Evolutionary conservation across 2,113 vertebrate species (phyloP), one percentile per base, ranked within the genome.

Genomic region (Myotis lucifugus): DNA sequence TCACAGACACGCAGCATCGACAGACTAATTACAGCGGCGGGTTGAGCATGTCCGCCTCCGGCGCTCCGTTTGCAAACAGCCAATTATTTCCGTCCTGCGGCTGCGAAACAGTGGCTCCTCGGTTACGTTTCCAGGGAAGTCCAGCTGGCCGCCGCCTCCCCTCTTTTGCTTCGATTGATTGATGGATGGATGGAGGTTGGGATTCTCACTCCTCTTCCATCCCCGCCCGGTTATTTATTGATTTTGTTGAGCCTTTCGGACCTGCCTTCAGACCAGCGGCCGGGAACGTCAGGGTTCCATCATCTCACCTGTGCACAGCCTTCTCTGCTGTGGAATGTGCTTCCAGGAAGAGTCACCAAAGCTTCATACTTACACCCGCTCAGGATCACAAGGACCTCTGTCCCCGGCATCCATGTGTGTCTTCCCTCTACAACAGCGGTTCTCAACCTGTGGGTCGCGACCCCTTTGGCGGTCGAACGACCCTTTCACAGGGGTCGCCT

Each of bases 11-110:
- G 76, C 40, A 46, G 67, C 77, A 25, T 37, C 85, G 94, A 96
- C 92, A 97, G 52, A 72, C n/a, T 95, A 95, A 97, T 97, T 97
- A 94, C 3, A 73, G 56, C 98, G 95, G 97, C 79, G 95, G 92
- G 54, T 61, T 40, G 48, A 97, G 29, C 7, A 18, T 93, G 97
- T 96, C 59, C 91, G 97, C 56, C 77, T 89, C 78, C 56, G 88
- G 21, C 76, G 25, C 96, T 94, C 70, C 97, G 87, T 97, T 97
- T 98, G 85, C 96, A 96, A 98, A 97, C 86, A 98, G 74, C 52
- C 84, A 92, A 93, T 97, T 98, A 81, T 56, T 83, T 97, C 79
- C 88, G 93, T 91, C 59, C 25, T 88, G 54, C 0, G 0, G 73
- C 23, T 96, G 76, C 95, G 97, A 97, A 95, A 89, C 21, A 67